phyloP scores from a whole-genome alignment of 2,888 invertebrate genomes.

The Lathronympha strigana region DNA sequence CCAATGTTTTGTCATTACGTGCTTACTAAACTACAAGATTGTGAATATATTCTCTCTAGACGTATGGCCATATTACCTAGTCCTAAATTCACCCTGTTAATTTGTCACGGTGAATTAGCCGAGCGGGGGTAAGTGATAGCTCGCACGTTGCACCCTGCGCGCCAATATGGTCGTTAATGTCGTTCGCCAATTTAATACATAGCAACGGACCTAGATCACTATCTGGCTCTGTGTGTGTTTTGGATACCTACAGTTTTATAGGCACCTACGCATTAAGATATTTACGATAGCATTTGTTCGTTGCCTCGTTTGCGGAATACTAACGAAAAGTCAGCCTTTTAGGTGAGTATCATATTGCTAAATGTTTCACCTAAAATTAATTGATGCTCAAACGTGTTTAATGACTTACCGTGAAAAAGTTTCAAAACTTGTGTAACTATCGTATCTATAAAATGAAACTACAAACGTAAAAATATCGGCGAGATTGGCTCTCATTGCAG shows the following conservation, averaged over 20 bases:
- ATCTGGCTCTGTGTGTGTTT: constrained; percentile 53
- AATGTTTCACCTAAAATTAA: background rate
- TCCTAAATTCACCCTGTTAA: constrained; percentile 81
- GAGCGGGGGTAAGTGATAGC: constrained; percentile 81
- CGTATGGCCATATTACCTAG: constrained; percentile 45
- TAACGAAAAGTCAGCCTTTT: too few species aligned
- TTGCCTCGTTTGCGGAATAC: background rate
- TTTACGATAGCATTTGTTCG: background rate
- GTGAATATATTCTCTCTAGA: background rate
- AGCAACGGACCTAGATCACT: constrained; percentile 71
- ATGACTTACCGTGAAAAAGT: background rate
- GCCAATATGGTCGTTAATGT: constrained; percentile 82
- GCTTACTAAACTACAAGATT: background rate
- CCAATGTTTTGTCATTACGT: background rate
- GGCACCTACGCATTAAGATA: background rate
- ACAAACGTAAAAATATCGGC: too few species aligned
- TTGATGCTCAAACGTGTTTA: background rate
- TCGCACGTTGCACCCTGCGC: constrained; percentile 81
- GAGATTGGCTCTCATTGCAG: background rate
- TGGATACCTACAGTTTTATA: constrained; percentile 22
- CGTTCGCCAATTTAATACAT: constrained; percentile 77
- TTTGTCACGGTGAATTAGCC: constrained; percentile 84
- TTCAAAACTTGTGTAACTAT: too few species aligned
- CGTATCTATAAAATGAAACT: too few species aligned
- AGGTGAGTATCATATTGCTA: too few species aligned